Evolutionary conservation across 2,113 vertebrate genomes (phyloP).

Genomic region (Laticauda colubrina): DNA sequence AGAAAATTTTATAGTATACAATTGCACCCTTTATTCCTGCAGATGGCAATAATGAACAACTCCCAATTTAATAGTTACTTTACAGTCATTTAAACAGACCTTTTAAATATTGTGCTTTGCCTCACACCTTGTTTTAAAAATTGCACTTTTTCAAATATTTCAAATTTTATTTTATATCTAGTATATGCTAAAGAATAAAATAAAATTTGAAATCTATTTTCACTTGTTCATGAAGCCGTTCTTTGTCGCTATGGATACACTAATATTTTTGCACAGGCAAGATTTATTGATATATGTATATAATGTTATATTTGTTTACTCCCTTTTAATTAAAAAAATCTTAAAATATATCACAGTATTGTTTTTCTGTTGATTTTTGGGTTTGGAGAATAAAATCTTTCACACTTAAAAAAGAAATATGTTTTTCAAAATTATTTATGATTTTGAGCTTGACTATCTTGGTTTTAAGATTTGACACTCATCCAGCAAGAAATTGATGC

Average conservation of each 20-base stretch:
- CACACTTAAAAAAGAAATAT: not conserved
- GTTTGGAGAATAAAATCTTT: not conserved
- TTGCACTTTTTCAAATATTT: not conserved
- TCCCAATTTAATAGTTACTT: not conserved
- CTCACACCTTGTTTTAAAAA: not conserved
- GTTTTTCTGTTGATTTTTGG: not conserved
- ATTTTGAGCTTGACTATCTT: conserved; percentile 69
- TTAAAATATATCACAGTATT: not conserved
- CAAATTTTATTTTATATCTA: not conserved
- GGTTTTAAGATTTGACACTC: conserved; percentile 85
- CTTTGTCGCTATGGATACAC: not conserved
- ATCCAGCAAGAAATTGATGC: conserved; percentile 98
- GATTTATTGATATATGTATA: not conserved
- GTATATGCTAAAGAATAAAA: not conserved
- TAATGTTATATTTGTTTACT: no score
- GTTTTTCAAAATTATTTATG: conserved; percentile 5
- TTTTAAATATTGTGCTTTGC: not conserved
- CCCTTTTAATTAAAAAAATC: not conserved
- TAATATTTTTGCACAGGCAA: not conserved
- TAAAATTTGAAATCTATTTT: conserved; percentile 10
- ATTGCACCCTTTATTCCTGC: conserved; percentile 2
- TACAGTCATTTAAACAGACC: not conserved
- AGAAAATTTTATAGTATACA: not conserved
- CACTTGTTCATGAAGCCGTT: not conserved
- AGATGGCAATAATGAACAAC: not conserved